A percentile compares a stretch with the other conserved stretches of the same genome.
These are phyloP conservation scores for Drosophila virilis DNA, from an alignment of 1,140 invertebrate genomes.

Conservation along the genomic window DNA sequence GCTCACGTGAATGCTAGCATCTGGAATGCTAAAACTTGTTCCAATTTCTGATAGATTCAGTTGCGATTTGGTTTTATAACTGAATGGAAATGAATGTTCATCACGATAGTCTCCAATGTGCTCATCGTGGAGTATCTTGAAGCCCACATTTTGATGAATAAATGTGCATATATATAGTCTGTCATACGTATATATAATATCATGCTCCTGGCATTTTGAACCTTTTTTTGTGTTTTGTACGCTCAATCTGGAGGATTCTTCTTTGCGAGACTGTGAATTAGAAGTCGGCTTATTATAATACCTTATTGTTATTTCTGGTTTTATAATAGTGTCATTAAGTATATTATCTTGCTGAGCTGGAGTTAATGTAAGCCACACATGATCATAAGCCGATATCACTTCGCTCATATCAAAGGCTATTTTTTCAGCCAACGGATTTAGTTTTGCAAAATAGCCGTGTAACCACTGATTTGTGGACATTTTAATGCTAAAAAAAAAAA, in stretches of 20 bases:
- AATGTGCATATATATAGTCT: constrained; percentile 52
- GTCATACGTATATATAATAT: constrained; percentile 51
- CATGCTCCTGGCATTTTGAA: constrained; percentile 16
- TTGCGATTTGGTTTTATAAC: constrained; percentile 73
- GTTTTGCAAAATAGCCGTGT: constrained; percentile 58
- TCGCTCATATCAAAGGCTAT: constrained; percentile 58
- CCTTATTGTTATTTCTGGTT: constrained; percentile 55
- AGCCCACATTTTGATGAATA: constrained; percentile 51
- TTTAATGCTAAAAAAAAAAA: constrained; percentile 25
- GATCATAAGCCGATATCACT: constrained; percentile 50
- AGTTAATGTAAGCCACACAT: constrained; percentile 53
- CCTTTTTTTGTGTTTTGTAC: constrained; percentile 10
- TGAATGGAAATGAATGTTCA: constrained; percentile 77
- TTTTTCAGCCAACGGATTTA: constrained; percentile 71
- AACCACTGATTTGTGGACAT: constrained; percentile 44
- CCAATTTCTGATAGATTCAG: constrained; percentile 57
- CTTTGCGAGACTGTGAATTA: constrained; percentile 2
- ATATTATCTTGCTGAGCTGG: constrained; percentile 56
- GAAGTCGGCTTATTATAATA: constrained; percentile 37
- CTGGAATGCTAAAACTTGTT: neutral
- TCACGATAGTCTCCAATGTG: constrained; percentile 56
- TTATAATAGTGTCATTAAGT: constrained; percentile 64
- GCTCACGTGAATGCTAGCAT: neutral
- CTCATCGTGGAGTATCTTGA: constrained; percentile 71
- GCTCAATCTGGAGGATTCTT: neutral